Conservation (phyloP, 2,113 vertebrate species). For the Dasyurus viverrinus region DNA sequence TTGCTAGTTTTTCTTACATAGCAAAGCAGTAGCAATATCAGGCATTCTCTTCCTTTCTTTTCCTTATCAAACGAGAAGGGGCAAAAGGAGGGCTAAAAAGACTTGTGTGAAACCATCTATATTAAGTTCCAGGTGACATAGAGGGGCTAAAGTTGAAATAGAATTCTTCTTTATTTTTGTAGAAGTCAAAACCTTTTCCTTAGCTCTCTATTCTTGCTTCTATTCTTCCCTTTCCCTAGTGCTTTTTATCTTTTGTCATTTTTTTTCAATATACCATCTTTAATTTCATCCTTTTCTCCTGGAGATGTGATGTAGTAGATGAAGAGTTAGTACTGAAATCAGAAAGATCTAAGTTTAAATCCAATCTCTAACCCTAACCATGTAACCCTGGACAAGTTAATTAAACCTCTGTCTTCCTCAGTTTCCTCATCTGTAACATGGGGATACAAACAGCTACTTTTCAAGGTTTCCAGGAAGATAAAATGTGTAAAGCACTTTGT, state of each 20-base stretch:
- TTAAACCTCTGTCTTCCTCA: not conserved
- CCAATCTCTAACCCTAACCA: not conserved
- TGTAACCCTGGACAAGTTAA: not conserved
- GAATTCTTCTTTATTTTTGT: not conserved
- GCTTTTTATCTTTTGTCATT: not conserved
- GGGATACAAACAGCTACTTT: not conserved
- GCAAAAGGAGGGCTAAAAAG: not conserved
- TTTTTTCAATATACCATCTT: not conserved
- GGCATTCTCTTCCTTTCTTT: not conserved
- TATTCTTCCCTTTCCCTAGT: not conserved
- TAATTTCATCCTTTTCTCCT: not conserved
- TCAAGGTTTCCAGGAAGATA: not conserved
- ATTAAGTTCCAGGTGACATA: not conserved
- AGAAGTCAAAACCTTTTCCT: not conserved
- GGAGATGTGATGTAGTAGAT: not conserved
- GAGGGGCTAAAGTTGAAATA: not conserved
- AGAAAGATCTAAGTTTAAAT: not conserved
- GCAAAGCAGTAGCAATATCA: not conserved
- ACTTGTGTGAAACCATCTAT: not conserved
- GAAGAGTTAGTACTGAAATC: not conserved
- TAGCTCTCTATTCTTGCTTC: not conserved
- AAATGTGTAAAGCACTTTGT: not conserved
- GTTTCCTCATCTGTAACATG: not conserved
- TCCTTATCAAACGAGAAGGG: not conserved
- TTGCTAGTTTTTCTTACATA: not conserved